phyloP scores from a whole-genome alignment of 2,888 invertebrate species.

The Petrolisthes manimaculis region DNA sequence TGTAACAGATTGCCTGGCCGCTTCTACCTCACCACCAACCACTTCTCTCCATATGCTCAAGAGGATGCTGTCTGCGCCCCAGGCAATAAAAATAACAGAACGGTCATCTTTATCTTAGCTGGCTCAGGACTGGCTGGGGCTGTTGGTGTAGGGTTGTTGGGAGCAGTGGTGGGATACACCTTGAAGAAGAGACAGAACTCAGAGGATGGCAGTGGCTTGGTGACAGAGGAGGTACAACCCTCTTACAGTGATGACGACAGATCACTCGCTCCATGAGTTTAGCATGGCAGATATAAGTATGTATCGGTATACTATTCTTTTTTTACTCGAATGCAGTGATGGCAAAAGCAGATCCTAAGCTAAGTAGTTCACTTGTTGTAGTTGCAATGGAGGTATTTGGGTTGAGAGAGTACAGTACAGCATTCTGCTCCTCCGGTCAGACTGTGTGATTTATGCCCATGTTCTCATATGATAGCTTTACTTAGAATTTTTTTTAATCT shows the following conservation, averaged over 20 bases:
- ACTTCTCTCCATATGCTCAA: background rate
- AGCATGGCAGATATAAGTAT: background rate
- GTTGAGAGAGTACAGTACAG: too few species aligned
- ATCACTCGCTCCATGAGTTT: background rate
- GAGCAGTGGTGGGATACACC: background rate
- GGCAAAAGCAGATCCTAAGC: too few species aligned
- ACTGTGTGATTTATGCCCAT: too few species aligned
- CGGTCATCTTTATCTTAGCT: background rate
- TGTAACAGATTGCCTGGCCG: background rate
- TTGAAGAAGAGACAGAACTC: background rate
- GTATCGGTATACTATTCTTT: too few species aligned
- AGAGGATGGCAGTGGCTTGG: constrained; percentile 5
- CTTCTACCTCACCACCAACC: background rate
- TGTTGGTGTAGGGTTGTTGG: background rate
- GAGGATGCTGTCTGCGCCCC: background rate
- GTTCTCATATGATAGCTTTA: too few species aligned
- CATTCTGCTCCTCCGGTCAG: too few species aligned
- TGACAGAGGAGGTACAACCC: background rate
- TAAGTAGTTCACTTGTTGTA: too few species aligned
- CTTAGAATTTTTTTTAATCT: too few species aligned
- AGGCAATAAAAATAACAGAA: background rate
- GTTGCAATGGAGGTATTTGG: too few species aligned
- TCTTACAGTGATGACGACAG: background rate
- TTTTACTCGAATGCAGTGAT: too few species aligned
- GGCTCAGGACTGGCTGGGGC: background rate